These are phyloP conservation scores for Eutolmus rufibarbis DNA, from an alignment of 2,888 invertebrate species.

Conservation along the genomic window DNA sequence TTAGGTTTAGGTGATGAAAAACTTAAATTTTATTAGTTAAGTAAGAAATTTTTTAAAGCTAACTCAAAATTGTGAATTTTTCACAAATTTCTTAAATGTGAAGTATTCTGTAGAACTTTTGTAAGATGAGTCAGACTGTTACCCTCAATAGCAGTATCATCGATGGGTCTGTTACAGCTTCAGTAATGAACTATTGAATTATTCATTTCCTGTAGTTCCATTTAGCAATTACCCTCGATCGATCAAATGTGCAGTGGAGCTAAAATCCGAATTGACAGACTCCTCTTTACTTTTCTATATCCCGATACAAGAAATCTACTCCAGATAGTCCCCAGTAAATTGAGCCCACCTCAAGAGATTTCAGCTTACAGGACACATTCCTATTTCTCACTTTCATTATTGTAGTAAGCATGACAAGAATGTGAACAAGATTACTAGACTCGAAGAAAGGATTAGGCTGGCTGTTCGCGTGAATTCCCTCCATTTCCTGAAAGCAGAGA, in stretches of 20 bases:
- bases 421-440: slow-evolving; percentile 5
- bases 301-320: background rate
- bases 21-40: no score
- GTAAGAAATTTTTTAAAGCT: no score
- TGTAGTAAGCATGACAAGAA: slow-evolving; percentile 3
- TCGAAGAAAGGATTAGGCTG: background rate
- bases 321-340: background rate
- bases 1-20: no score
- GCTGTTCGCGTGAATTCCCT: background rate
- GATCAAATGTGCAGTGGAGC: background rate
- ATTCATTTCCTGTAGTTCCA: background rate
- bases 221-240: background rate
- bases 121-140: background rate
- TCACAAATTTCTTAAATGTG: no score
- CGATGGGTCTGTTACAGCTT: background rate
- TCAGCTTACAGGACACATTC: background rate
- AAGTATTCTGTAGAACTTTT: background rate
- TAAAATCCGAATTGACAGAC: background rate
- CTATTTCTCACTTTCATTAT: background rate
- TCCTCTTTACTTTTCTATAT: background rate
- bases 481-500: background rate
- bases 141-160: background rate
- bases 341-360: background rate
- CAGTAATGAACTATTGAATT: background rate
- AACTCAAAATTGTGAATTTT: no score